Percentiles rank a stretch among this genome's conserved stretches.
Evolutionary conservation across 2,888 invertebrate genomes (phyloP).

Genomic region (Magallana nippona): DNA sequence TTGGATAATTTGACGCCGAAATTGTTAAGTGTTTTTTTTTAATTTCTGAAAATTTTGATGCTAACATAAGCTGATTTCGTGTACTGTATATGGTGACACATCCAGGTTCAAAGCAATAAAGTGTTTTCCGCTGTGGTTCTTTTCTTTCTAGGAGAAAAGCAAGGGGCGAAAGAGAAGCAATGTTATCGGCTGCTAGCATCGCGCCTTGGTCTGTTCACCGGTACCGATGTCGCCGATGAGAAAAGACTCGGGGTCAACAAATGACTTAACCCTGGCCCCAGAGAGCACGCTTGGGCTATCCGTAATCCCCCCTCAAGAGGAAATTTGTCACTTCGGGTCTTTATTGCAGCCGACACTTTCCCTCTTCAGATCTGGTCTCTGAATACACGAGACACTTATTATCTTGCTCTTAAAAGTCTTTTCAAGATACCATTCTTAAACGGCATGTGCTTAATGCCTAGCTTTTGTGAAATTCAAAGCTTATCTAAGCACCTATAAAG

Average conservation of each 20-base stretch:
- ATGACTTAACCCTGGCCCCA: background rate
- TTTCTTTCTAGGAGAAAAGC: background rate
- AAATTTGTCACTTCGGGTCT: background rate
- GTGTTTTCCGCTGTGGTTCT: background rate
- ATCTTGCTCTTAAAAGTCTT: background rate
- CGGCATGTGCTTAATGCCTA: background rate
- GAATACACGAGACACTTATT: background rate
- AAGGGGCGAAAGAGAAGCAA: background rate
- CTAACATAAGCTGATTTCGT: background rate
- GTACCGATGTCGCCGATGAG: conserved; percentile 12
- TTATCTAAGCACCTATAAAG: background rate
- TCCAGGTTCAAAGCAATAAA: conserved; percentile 1
- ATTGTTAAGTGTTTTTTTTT: background rate
- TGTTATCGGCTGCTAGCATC: conserved; percentile 6
- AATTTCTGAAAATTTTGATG: too few species aligned
- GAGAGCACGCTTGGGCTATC: background rate
- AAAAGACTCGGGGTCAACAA: background rate
- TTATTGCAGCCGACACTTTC: conserved; percentile 6
- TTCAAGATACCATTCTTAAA: background rate
- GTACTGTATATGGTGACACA: background rate
- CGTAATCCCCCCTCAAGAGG: background rate
- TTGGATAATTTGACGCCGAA: conserved; percentile 9
- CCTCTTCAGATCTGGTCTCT: background rate
- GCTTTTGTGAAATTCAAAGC: background rate
- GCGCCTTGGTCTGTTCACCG: background rate